Conservation (phyloP, 2,888 invertebrate species). For the Drosophila leonis region DNA sequence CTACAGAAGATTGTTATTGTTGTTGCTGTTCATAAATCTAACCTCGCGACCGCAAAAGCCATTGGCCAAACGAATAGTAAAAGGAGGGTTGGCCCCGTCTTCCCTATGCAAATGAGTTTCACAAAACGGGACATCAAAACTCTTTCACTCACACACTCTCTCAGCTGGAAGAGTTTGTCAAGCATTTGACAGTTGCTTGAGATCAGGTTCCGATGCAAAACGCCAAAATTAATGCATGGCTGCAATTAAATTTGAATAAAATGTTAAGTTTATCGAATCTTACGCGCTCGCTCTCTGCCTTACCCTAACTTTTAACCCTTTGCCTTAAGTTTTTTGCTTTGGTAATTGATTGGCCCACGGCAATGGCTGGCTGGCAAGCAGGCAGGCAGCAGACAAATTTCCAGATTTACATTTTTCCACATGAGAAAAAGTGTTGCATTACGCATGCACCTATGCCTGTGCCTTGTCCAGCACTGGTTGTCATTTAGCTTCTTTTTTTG, state of each 20-base stretch:
- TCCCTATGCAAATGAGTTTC: conserved; percentile 50
- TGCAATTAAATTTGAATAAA: conserved; percentile 78
- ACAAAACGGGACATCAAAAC: conserved; percentile 1
- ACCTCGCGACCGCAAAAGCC: conserved; percentile 26
- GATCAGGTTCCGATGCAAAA: conserved; percentile 62
- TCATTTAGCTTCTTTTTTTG: not conserved
- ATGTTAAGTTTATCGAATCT: conserved; percentile 60
- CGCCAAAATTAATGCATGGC: conserved; percentile 64
- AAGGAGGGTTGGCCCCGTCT: not conserved
- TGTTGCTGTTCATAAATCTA: conserved; percentile 43
- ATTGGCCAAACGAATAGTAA: conserved; percentile 18
- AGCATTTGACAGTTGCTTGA: conserved; percentile 64
- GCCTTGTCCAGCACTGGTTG: not conserved
- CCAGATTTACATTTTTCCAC: not conserved
- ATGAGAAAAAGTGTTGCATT: not conserved
- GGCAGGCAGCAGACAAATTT: not conserved
- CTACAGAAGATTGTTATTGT: conserved; percentile 3
- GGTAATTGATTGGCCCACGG: conserved; percentile 71
- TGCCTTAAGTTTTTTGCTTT: not conserved
- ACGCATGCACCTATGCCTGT: not conserved
- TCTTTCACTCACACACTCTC: not conserved
- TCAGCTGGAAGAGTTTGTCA: conserved; percentile 51
- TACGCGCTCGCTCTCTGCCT: not conserved
- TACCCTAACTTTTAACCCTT: conserved; percentile 7
- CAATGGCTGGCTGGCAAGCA: not conserved